These are phyloP conservation scores for Prinia subflava DNA, from an alignment of 2,113 vertebrate genomes.

Conservation along the genomic window DNA sequence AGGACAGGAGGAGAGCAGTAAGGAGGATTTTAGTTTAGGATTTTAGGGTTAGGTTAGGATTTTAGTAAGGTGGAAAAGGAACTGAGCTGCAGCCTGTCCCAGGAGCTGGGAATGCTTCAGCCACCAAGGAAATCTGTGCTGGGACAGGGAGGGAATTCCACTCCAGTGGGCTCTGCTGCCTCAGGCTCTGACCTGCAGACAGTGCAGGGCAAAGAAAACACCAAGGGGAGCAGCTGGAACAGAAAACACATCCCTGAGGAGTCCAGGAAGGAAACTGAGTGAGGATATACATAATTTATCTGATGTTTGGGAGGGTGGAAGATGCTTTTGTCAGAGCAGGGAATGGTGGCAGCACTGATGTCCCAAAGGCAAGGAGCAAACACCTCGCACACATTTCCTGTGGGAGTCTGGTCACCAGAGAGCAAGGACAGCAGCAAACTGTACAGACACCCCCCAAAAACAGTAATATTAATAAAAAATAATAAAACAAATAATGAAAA, in stretches of 20 bases:
- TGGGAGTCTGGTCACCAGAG: fast-evolving
- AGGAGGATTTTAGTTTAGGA: background rate
- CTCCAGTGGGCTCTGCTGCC: background rate
- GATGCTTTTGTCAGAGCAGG: background rate
- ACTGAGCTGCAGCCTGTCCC: background rate
- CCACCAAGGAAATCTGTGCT: background rate
- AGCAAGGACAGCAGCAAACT: background rate
- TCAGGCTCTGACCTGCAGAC: background rate
- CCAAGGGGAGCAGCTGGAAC: fast-evolving
- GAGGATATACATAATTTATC: fast-evolving
- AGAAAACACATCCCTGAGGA: background rate
- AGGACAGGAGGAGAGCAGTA: fast-evolving
- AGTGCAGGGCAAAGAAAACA: background rate
- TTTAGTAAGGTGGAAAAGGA: background rate
- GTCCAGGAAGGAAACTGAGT: background rate
- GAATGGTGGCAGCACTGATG: background rate
- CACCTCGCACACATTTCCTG: fast-evolving
- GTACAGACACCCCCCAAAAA: background rate
- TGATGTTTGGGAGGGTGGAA: fast-evolving
- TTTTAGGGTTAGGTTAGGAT: too few species aligned
- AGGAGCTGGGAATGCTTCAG: background rate
- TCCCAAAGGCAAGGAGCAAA: background rate
- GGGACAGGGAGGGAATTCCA: background rate
- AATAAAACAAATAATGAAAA: background rate
- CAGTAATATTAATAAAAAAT: fast-evolving